Evolutionary conservation across 2,797 vertebrate species (phyloP), one percentile per base, ranked within the genome.

Genomic region (Atherinosoma microstoma): DNA sequence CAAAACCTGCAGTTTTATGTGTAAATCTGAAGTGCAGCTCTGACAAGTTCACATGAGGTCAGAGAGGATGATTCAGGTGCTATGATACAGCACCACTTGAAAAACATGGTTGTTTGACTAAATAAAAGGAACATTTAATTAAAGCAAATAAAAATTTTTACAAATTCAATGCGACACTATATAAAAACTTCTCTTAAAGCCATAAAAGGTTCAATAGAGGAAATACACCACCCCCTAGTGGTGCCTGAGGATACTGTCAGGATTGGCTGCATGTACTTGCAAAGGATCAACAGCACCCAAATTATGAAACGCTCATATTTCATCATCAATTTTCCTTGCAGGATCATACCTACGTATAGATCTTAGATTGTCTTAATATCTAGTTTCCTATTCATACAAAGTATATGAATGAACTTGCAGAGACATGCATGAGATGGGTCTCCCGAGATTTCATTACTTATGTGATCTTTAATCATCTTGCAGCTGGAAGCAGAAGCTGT

Each of bases 171-270:
- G 60, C 4, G 30, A 63, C 27, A 38, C 24, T 42, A 40, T 36
- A n/a, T 13, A n/a, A 18, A 68, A 54, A 54, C 7, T 30, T 7
- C 15, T 30, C 2, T 54, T 13, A 5, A 30, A 16, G 29, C 47
- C 29, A 27, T 27, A 29, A 57, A 57, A 57, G 54, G 5, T 22
- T 27, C n/a, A 58, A 67, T 42, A 27, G 45, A 67, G 62, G 35
- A 64, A 3, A 0, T 0, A 54, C 36, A 65, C 2, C 62, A 6
- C 87, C 82, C 45, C 66, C 90, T 87, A 73, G 75, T 81, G 90
- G 81, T 36, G 0, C 45, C 7, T 20, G 1, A 66, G 2, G 56
- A 16, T 58, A 62, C 6, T 2, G 3, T 24, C 40, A 24, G 3
- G 29, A 57, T 49, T 6, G 15, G 27, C 53, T 30, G 15, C 24